A percentile compares a stretch with the other conserved stretches of the same genome.
phyloP scores from a whole-genome alignment of 2,113 vertebrate genomes.

The Ellobius talpinus region DNA sequence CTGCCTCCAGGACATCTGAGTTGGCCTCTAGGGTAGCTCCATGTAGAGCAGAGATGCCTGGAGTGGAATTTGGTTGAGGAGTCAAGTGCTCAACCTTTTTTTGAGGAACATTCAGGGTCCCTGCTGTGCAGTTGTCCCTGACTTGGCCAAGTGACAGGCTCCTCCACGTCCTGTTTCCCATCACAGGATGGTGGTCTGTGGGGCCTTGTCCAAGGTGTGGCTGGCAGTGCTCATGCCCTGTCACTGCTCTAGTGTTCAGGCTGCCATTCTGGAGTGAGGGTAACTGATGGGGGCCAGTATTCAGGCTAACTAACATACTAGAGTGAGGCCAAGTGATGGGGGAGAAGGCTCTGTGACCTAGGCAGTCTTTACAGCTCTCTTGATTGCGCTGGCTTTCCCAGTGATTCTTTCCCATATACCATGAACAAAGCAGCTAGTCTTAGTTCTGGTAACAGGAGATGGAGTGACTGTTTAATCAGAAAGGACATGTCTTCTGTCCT shows the following conservation, averaged over 20 bases:
- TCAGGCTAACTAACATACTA: not conserved
- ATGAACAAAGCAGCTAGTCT: not conserved
- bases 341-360: not conserved
- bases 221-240: not conserved
- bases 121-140: fast-evolving
- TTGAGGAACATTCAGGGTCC: not conserved
- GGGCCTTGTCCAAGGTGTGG: not conserved
- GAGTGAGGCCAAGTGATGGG: too few species aligned
- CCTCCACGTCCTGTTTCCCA: not conserved
- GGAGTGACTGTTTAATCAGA: not conserved
- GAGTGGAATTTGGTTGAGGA: fast-evolving
- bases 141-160: not conserved
- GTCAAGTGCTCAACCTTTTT: fast-evolving
- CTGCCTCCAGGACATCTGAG: not conserved
- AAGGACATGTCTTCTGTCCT: not conserved
- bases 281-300: not conserved
- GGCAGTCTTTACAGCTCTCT: not conserved
- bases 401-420: too few species aligned
- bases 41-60: not conserved
- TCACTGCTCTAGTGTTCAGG: not conserved
- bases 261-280: not conserved
- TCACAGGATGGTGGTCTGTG: not conserved
- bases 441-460: not conserved
- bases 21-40: not conserved
- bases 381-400: not conserved